Evolutionary conservation across 2,797 vertebrate genomes (phyloP).

Genomic region (Dromococcyx pavoninus): DNA sequence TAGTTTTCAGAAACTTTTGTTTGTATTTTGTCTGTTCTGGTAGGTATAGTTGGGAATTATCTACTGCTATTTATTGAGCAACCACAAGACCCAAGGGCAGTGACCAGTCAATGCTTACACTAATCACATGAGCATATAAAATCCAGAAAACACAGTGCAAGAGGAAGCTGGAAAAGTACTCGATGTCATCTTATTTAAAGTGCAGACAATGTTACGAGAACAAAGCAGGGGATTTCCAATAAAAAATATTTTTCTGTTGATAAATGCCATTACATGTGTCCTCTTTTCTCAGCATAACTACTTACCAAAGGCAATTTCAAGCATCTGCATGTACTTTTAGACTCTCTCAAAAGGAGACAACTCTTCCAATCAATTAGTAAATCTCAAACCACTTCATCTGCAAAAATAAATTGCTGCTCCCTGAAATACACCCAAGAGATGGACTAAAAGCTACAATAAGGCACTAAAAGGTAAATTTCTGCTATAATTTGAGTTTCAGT

Average conservation of each 20-base stretch:
- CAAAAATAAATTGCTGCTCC: neutral
- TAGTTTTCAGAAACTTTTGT: neutral
- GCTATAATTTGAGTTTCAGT: neutral
- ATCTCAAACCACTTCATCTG: neutral
- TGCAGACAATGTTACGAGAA: neutral
- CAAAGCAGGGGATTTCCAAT: neutral
- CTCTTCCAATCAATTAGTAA: neutral
- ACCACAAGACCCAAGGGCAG: neutral
- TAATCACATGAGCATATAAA: neutral
- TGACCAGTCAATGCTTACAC: neutral
- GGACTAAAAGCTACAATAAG: neutral
- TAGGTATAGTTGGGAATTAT: neutral
- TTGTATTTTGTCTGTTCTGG: neutral
- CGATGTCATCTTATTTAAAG: neutral
- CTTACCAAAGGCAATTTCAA: neutral
- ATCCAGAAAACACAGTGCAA: neutral
- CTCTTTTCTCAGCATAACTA: neutral
- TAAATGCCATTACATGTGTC: neutral
- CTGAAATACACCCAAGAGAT: neutral
- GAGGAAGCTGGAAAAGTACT: neutral
- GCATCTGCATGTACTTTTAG: neutral
- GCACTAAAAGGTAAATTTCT: neutral
- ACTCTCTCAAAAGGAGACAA: neutral
- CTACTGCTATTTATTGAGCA: neutral
- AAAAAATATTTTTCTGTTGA: neutral